A percentile compares a stretch with the other conserved stretches of the same genome.
phyloP scores from a whole-genome alignment of 2,113 vertebrate species.

The Toxotes jaculatrix region DNA sequence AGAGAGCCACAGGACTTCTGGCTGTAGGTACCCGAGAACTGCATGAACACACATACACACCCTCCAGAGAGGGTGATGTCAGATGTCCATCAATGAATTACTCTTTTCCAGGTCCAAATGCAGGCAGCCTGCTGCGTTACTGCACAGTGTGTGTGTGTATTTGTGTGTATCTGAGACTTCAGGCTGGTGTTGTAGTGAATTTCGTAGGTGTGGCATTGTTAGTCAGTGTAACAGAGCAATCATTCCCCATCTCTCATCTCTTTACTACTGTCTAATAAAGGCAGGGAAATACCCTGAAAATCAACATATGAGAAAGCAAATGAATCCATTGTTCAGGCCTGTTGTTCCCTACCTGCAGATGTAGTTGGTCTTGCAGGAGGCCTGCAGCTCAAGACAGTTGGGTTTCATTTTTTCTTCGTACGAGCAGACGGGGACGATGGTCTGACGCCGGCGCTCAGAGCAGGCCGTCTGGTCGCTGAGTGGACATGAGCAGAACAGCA shows the following conservation, averaged over 20 bases:
- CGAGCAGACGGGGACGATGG: slow-evolving; percentile 98
- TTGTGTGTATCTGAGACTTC: neutral
- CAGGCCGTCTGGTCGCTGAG: slow-evolving; percentile 89
- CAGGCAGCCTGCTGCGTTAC: neutral
- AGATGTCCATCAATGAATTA: slow-evolving; percentile 34
- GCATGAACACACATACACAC: slow-evolving; percentile 2
- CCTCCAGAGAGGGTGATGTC: slow-evolving; percentile 6
- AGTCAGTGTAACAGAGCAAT: too few species aligned
- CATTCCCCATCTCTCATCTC: too few species aligned
- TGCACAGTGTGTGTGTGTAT: neutral
- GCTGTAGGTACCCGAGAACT: slow-evolving; percentile 29
- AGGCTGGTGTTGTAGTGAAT: neutral
- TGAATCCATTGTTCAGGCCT: too few species aligned
- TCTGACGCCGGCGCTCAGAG: slow-evolving; percentile 94
- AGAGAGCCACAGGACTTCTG: slow-evolving; percentile 41
- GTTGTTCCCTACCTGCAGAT: slow-evolving; percentile 71
- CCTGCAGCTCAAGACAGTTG: slow-evolving; percentile 87
- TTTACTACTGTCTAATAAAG: neutral
- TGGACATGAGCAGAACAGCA: slow-evolving; percentile 98
- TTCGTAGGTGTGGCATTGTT: neutral
- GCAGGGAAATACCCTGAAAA: neutral
- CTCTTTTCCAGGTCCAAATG: neutral
- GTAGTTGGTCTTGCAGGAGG: slow-evolving; percentile 79
- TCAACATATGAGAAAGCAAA: too few species aligned
- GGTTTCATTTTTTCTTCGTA: slow-evolving; percentile 97